Evolutionary conservation across 2,797 vertebrate species (phyloP).

Genomic region (Lates japonicus): DNA sequence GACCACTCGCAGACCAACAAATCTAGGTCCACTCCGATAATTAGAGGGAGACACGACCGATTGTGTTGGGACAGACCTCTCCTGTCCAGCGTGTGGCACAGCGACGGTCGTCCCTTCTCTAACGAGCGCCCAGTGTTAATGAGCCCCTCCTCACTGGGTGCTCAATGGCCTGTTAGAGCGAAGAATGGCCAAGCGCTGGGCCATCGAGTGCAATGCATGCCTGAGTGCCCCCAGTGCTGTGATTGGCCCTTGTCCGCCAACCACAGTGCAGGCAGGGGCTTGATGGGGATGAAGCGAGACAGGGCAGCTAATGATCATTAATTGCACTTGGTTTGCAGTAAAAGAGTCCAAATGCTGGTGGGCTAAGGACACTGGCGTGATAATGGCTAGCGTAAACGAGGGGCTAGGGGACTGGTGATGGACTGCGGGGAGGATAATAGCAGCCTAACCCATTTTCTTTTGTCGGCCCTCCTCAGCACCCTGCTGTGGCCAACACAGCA

Average conservation of each 20-base stretch:
- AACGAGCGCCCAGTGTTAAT: constrained; percentile 81
- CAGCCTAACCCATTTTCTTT: constrained; percentile 86
- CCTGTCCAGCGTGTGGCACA: constrained; percentile 94
- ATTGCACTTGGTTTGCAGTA: constrained; percentile 93
- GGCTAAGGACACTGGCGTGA: constrained; percentile 85
- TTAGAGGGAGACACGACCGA: constrained; percentile 91
- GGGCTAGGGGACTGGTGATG: constrained; percentile 53
- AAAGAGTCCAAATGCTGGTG: constrained; percentile 89
- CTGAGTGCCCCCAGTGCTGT: constrained; percentile 83
- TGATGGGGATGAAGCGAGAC: constrained; percentile 92
- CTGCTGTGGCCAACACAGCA: constrained; percentile 69
- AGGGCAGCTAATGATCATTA: constrained; percentile 98
- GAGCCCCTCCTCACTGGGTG: constrained; percentile 82
- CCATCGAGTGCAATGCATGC: constrained; percentile 88
- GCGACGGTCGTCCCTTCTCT: constrained; percentile 84
- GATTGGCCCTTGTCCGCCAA: constrained; percentile 84
- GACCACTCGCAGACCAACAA: constrained; percentile 88
- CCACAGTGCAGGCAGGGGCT: constrained; percentile 81
- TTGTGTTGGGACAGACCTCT: constrained; percentile 89
- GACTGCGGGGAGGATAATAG: constrained; percentile 80
- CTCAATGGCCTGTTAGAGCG: constrained; percentile 93
- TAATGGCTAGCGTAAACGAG: constrained; percentile 74
- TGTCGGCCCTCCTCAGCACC: constrained; percentile 70
- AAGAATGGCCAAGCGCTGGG: constrained; percentile 90
- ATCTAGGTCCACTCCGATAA: constrained; percentile 86